Evolutionary conservation across 2,888 invertebrate genomes (phyloP).

Genomic region (Phlogophora meticulosa): DNA sequence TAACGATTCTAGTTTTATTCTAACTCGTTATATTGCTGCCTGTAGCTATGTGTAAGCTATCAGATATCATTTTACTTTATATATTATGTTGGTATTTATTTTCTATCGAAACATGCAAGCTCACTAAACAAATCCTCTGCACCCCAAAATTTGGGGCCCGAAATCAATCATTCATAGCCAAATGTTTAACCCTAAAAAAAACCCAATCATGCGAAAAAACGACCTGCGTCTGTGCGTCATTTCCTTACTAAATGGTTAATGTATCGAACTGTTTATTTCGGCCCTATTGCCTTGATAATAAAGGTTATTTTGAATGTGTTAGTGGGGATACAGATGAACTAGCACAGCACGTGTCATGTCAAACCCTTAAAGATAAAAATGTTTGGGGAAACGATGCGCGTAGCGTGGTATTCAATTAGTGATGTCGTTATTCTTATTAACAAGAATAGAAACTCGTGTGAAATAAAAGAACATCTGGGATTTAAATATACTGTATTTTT

Average conservation of each 20-base stretch:
- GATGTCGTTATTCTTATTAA: constrained; percentile 53
- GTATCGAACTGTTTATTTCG: constrained; percentile 65
- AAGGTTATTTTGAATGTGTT: constrained; percentile 58
- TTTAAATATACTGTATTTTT: constrained; percentile 2
- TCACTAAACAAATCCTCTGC: constrained; percentile 47
- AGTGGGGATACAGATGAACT: constrained; percentile 64
- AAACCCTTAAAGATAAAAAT: constrained; percentile 73
- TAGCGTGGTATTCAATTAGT: constrained; percentile 69
- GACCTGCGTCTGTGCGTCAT: constrained; percentile 82
- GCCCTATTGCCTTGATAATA: constrained; percentile 53
- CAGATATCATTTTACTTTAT: too few relatives aligned
- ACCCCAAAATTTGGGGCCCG: constrained; percentile 52
- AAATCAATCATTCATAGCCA: constrained; percentile 68
- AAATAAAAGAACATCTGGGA: constrained; percentile 37
- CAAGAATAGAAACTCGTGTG: constrained; percentile 29
- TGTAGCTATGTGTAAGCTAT: not conserved
- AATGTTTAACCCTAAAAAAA: constrained; percentile 80
- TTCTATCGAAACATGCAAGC: constrained; percentile 42
- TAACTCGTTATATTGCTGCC: constrained; percentile 6
- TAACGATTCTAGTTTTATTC: constrained; percentile 17
- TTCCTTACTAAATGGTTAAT: constrained; percentile 83
- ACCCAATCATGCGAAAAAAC: constrained; percentile 87
- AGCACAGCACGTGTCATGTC: constrained; percentile 76
- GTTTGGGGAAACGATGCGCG: constrained; percentile 74
- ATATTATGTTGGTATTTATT: constrained; percentile 18